Evolutionary conservation across 2,797 vertebrate genomes (phyloP).

Genomic region (Coregonus suidteri): DNA sequence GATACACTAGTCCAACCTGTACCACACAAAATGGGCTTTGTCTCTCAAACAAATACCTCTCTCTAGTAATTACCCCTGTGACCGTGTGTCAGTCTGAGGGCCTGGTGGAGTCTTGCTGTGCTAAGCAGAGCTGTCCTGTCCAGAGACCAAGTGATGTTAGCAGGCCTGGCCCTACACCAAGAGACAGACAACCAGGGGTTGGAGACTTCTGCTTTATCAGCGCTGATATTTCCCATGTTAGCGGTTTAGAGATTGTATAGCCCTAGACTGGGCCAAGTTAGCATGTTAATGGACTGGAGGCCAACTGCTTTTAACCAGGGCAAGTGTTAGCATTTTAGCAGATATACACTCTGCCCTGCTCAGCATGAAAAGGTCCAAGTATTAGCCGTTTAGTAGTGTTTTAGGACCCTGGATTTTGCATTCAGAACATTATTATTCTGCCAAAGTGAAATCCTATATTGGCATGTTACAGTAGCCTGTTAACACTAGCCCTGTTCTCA

Average conservation of each 20-base stretch:
- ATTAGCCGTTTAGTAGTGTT: background rate
- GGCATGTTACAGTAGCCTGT: background rate
- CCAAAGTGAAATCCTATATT: background rate
- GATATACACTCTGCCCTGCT: no score
- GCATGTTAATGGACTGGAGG: background rate
- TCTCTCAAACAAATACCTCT: conserved; percentile 42
- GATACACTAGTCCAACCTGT: conserved; percentile 48
- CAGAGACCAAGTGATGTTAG: background rate
- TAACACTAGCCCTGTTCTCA: background rate
- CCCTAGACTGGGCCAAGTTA: no score
- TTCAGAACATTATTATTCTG: background rate
- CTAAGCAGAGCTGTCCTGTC: conserved; percentile 18
- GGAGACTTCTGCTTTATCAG: no score
- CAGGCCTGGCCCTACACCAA: background rate
- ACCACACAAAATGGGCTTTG: background rate
- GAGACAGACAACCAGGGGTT: background rate
- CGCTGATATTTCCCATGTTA: no score
- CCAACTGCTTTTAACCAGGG: background rate
- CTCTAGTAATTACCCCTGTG: conserved; percentile 24
- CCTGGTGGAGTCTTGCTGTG: background rate
- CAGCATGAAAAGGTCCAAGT: background rate
- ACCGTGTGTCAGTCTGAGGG: conserved; percentile 12
- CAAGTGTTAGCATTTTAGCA: no score
- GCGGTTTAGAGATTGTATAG: no score
- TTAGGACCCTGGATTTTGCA: background rate